phyloP scores from a whole-genome alignment of 2,888 invertebrate genomes.

The Mayetiola destructor region DNA sequence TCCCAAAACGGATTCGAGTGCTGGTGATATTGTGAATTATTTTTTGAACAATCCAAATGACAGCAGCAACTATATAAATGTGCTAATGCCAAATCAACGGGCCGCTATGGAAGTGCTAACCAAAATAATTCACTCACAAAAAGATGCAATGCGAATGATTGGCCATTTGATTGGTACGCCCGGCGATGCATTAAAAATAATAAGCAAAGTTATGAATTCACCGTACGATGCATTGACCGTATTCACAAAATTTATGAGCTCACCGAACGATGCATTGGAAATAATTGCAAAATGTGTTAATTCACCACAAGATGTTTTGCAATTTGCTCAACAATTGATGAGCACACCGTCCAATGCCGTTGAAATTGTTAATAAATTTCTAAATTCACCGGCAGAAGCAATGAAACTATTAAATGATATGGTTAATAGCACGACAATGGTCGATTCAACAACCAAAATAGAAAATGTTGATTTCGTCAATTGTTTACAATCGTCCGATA shows the following conservation, averaged over 20 bases:
- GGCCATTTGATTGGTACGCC: slow-evolving; percentile 33
- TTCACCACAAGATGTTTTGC: slow-evolving; percentile 34
- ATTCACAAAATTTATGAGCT: slow-evolving; percentile 36
- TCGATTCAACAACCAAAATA: slow-evolving; percentile 14
- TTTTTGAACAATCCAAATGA: slow-evolving; percentile 32
- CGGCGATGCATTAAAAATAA: slow-evolving; percentile 34
- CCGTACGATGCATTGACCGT: slow-evolving; percentile 35
- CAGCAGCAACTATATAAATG: slow-evolving; percentile 31
- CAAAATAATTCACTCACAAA: slow-evolving; percentile 32
- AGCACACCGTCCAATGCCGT: slow-evolving; percentile 34
- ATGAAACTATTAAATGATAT: slow-evolving; percentile 32
- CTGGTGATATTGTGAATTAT: slow-evolving; percentile 29
- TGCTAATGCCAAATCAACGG: slow-evolving; percentile 31
- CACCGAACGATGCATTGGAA: slow-evolving; percentile 35
- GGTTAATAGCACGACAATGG: slow-evolving; percentile 20
- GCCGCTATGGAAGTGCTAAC: slow-evolving; percentile 30
- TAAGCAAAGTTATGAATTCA: slow-evolving; percentile 36
- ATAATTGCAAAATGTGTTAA: slow-evolving; percentile 34
- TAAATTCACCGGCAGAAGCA: slow-evolving; percentile 34
- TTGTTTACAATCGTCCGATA: background rate
- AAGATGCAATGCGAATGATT: slow-evolving; percentile 32
- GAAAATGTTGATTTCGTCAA: slow-evolving; percentile 1
- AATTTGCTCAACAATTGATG: slow-evolving; percentile 34
- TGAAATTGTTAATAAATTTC: slow-evolving; percentile 35
- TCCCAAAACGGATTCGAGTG: slow-evolving; percentile 15